Conservation (phyloP, 2,888 invertebrate species). For the Campopleginae sp. region DNA sequence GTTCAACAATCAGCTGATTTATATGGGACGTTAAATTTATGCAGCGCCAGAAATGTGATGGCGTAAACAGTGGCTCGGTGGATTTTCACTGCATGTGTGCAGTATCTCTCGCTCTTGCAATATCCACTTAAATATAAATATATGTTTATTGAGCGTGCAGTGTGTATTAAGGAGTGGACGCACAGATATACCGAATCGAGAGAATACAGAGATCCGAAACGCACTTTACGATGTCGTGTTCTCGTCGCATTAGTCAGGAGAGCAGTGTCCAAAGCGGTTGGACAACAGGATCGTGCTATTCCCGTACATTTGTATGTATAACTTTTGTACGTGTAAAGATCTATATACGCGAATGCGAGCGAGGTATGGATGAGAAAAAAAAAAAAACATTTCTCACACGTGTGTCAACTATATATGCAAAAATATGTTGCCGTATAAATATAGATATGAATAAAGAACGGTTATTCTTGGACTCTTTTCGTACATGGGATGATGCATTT, state of each 20-base stretch:
- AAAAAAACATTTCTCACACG: constrained; percentile 28
- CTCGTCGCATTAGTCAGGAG: constrained; percentile 75
- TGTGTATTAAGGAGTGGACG: not conserved
- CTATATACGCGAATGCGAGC: constrained; percentile 1
- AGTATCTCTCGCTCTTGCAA: constrained; percentile 48
- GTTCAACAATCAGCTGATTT: constrained; percentile 45
- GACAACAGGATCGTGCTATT: constrained; percentile 67
- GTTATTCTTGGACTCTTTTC: constrained; percentile 62
- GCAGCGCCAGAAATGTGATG: constrained; percentile 27
- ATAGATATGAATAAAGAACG: constrained; percentile 22
- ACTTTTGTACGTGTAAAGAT: constrained; percentile 24
- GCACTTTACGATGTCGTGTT: constrained; percentile 76
- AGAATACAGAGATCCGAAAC: constrained; percentile 72
- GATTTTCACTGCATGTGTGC: constrained; percentile 49
- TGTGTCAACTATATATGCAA: not conserved
- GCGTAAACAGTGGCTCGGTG: constrained; percentile 65
- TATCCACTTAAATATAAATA: constrained; percentile 36
- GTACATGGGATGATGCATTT: constrained; percentile 72
- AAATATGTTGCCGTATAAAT: not conserved
- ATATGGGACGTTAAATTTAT: constrained; percentile 49
- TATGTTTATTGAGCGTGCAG: not conserved
- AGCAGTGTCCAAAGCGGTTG: constrained; percentile 66
- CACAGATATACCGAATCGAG: not conserved
- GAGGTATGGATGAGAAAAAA: constrained; percentile 4
- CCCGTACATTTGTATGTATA: constrained; percentile 51